Evolutionary conservation across 2,113 vertebrate genomes (phyloP).

Genomic region (Dolichotis patagonum): DNA sequence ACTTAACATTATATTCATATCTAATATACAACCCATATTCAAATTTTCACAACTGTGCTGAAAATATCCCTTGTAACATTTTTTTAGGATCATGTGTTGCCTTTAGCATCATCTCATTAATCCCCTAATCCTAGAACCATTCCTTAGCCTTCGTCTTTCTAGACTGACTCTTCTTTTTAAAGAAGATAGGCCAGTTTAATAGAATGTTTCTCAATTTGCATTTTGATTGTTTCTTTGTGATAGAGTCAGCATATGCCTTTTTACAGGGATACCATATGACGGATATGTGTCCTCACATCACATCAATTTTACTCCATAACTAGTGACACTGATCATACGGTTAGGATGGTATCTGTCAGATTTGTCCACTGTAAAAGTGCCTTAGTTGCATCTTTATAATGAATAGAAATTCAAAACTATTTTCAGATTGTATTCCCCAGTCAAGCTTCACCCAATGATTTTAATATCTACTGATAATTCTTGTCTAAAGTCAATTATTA

Average conservation of each 20-base stretch:
- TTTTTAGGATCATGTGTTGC: background rate
- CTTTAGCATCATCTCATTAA: background rate
- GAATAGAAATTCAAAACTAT: background rate
- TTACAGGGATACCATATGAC: background rate
- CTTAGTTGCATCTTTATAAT: constrained; percentile 8
- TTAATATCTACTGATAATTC: constrained; percentile 46
- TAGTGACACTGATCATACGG: constrained; percentile 17
- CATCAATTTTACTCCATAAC: constrained; percentile 51
- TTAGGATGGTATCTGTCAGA: constrained; percentile 1
- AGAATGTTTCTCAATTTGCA: background rate
- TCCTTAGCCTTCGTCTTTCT: constrained; percentile 14
- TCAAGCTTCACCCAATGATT: constrained; percentile 11
- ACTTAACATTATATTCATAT: constrained; percentile 1
- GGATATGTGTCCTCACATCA: background rate
- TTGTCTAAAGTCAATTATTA: constrained; percentile 16
- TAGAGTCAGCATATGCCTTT: constrained; percentile 22
- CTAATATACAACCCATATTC: constrained; percentile 4
- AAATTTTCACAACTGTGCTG: constrained; percentile 17
- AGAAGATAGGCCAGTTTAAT: background rate
- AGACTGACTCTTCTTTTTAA: background rate
- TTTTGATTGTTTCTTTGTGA: background rate
- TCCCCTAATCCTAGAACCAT: constrained; percentile 4
- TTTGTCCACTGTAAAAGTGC: background rate
- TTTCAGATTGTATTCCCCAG: background rate
- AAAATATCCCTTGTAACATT: constrained; percentile 8